Conservation (phyloP, 2,113 vertebrate species). For the Heloderma charlesbogerti region DNA sequence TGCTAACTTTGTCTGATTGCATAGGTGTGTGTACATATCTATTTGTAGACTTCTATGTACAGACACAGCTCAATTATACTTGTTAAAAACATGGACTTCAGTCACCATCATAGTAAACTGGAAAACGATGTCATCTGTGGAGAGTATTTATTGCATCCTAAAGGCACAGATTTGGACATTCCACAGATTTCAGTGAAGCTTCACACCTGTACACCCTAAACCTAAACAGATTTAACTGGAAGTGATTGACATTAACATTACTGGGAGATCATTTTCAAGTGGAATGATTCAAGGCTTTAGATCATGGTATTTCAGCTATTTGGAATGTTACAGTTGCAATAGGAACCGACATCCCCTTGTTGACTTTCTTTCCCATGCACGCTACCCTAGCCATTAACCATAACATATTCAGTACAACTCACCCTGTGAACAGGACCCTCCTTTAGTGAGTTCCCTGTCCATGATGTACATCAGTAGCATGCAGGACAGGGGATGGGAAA, state of each 20-base stretch:
- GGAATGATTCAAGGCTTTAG: background rate
- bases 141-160: constrained; percentile 59
- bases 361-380: background rate
- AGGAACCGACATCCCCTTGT: background rate
- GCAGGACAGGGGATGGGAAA: background rate
- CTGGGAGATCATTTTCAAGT: background rate
- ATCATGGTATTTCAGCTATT: background rate
- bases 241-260: background rate
- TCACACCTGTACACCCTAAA: background rate
- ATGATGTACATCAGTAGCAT: background rate
- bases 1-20: constrained; percentile 68
- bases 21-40: constrained; percentile 63
- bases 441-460: background rate
- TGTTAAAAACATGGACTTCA: constrained; percentile 75
- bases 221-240: background rate
- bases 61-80: constrained; percentile 67
- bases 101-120: constrained; percentile 79
- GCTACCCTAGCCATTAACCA: background rate
- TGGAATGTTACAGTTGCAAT: background rate
- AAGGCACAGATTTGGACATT: background rate
- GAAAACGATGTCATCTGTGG: constrained; percentile 61
- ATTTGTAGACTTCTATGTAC: constrained; percentile 69
- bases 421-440: background rate
- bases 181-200: background rate
- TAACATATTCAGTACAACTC: background rate